Evolutionary conservation across 2,113 vertebrate species (phyloP).

Genomic region (Leucopsar rothschildi): DNA sequence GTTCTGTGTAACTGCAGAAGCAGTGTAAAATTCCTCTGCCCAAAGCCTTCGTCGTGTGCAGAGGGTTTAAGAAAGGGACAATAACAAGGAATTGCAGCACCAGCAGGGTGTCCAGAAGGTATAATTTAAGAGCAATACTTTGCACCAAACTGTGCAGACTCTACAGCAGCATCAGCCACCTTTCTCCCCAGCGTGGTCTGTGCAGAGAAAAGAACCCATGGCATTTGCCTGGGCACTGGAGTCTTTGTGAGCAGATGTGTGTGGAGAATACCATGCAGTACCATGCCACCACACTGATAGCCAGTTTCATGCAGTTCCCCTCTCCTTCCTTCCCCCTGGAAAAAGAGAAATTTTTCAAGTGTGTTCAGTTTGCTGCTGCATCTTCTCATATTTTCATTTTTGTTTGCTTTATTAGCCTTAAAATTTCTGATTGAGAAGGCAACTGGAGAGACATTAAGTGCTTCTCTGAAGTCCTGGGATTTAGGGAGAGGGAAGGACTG

Average conservation of each 20-base stretch:
- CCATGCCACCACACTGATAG: fast-evolving
- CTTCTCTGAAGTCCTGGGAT: background rate
- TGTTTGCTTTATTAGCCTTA: background rate
- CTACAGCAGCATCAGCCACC: background rate
- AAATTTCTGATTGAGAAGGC: background rate
- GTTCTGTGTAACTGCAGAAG: background rate
- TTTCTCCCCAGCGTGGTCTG: background rate
- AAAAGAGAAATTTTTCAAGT: background rate
- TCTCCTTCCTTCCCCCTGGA: background rate
- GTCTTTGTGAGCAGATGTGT: background rate
- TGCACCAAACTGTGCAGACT: background rate
- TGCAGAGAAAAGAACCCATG: fast-evolving
- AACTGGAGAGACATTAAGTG: background rate
- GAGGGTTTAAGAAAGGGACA: background rate
- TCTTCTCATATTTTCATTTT: background rate
- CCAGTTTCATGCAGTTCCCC: background rate
- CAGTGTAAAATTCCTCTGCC: background rate
- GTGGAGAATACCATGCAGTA: background rate
- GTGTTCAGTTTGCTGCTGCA: background rate
- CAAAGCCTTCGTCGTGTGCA: background rate
- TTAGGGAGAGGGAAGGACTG: background rate
- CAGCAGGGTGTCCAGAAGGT: background rate
- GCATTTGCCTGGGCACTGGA: background rate
- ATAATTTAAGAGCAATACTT: background rate
- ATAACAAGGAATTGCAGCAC: background rate